Base-by-base conservation (phyloP, 2,113 vertebrate genomes). In the Puffinus mauretanicus region DNA sequence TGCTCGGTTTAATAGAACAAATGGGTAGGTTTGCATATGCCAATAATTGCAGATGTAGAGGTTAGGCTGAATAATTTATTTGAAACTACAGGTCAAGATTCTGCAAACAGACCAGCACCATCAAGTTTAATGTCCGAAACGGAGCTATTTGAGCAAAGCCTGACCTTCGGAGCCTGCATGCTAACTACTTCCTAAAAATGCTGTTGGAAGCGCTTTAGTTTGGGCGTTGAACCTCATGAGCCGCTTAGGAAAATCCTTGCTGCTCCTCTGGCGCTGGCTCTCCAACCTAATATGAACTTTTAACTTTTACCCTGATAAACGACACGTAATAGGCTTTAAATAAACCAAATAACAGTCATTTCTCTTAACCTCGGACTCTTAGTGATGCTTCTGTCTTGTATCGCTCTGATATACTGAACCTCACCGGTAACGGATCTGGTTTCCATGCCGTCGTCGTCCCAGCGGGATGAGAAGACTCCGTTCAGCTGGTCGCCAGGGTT, bases 271-370 rank as follows among this genome's bases (percentile, higher is more conserved):
- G 89, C 40, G 9, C 20, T 19, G 42, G 8, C 44, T 51, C 12
- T 19, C 32, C 51, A 55, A 60, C 87, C 62, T 11, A 78, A n/a
- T 36, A 4, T 0, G 10, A 67, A 72, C 91, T 69, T 88, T 13
- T 54, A 61, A 82, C 88, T 87, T 71, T 26, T 69, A 70, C 86
- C 73, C 73, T 5, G 36, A 57, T 49, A 79, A 94, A 91, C 75
- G 90, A 22, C 62, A 25, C 12, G 30, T 52, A 86, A 54, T 38
- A 72, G 44, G n/a, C 93, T 90, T 88, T 47, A 85, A 92, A 92
- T 69, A 64, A 93, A 76, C n/a, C 66, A 64, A 92, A 90, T 65
- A 88, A 79, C 78, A 90, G 94, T 69, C n/a, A 90, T 94, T 95
- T 84, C 64, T 62, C 46, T 54, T 90, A 21, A 82, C 90, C 95